Base-by-base conservation (phyloP, 1,140 invertebrate species). In the Formica selysi region DNA sequence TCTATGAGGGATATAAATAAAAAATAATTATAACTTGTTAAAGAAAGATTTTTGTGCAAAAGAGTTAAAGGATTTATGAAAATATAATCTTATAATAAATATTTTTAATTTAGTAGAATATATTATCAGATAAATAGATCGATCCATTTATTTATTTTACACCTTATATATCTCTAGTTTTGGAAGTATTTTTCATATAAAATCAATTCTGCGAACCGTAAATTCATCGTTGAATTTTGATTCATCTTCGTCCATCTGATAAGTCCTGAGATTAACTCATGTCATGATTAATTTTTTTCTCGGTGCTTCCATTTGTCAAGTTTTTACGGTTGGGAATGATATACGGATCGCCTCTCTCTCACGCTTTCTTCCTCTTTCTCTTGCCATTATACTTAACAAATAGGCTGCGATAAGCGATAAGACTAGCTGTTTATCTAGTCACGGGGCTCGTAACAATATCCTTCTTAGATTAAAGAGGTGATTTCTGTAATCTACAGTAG, bases 401-500 rank as follows among this genome's bases (percentile, higher is more conserved):
- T 83, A 83, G 68, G 38, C 26, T 80, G 51, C 64, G 78, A 80
- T 70, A 80, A 19, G 68, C 68, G 79, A 83, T 83, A 74, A 74
- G 61, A 32, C 79, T 26, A 41, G 54, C 67, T 83, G 79, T 83
- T 74, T 62, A 83, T 83, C 79, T 74, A 83, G 79, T 44, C 54
- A 51, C 48, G 54, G 67, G 57, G 38, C 8, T 22, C 26, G 44
- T 36, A 81, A 83, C 79, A 83, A 83, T 83, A 83, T 57, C 54
- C 79, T 61, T 59, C 51, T 73, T 26, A 83, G 79, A 73, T 83
- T 74, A 26, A 62, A 74, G 54, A 73, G 38, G 22, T 48, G 68
- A 83, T 74, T 73, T 62, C 54, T 59, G 29, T 62, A 61, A 44
- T 61, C 67, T 73, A n/a, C 67, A 36, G 48, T 44, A 81, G 79